Conservation (phyloP, 2,113 vertebrate genomes). For the Nycticebus coucang region DNA sequence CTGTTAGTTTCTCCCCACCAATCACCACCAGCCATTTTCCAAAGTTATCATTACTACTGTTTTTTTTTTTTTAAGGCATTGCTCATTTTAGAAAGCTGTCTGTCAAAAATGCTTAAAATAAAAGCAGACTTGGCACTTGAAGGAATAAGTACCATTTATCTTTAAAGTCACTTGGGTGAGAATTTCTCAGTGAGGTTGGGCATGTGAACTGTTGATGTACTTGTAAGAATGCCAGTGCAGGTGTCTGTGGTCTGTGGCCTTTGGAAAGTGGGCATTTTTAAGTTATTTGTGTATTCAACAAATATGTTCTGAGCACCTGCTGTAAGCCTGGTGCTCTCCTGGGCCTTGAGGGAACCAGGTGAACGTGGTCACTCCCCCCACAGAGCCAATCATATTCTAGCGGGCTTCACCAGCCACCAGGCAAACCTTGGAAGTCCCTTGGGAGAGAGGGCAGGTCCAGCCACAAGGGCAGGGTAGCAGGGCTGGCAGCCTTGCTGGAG, state of each 20-base stretch:
- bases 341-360: background rate
- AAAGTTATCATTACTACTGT: conserved; percentile 32
- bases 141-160: background rate
- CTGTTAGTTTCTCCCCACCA: background rate
- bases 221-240: background rate
- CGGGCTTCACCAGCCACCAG: background rate
- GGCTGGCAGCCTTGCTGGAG: background rate
- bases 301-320: background rate
- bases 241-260: background rate
- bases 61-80: background rate
- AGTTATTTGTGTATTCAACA: background rate
- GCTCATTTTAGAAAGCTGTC: conserved; percentile 73
- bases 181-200: background rate
- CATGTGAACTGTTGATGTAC: background rate
- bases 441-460: background rate
- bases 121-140: conserved; percentile 38
- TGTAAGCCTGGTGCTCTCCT: background rate
- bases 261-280: background rate
- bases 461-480: background rate
- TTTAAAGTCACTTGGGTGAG: conserved; percentile 52
- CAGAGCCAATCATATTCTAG: no score
- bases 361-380: background rate
- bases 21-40: background rate
- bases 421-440: background rate
- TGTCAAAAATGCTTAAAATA: conserved; percentile 63